Base-by-base conservation (phyloP, 2,113 vertebrate genomes). In the Neolamprologus cancellatus region DNA sequence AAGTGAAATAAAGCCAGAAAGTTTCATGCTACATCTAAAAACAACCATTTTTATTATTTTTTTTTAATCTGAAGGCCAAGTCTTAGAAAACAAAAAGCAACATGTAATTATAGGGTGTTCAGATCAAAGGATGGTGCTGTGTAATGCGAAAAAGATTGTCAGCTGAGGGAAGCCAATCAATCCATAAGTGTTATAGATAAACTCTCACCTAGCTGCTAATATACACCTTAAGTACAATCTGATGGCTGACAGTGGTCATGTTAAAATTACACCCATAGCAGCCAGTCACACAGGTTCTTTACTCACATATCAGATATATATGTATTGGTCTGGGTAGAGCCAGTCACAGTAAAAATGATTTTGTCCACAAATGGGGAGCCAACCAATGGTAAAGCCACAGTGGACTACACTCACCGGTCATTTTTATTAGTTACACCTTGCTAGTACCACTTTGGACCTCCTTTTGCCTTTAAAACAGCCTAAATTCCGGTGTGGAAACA, bases 1-100 rank as follows among this genome's bases (percentile, higher is more conserved):
- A 91, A 92, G 34, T 78, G 54, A 89, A 92, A 83, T 71, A 71
- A 91, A 92, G 89, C 78, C 59, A 86, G 55, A 89, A 86, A 78
- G 84, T 88, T 93, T 86, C 32, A 50, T 76, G 74, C 78, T 53
- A 14, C 57, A 81, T 34, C 39, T 81, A 78, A 76, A 88, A 78
- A 76, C 46, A 79, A 32, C 57, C 28, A 6, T 0, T 32, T 34
- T 59, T 17, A 46, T 46, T 8, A 0, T n/a, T 52, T 55, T 34
- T 28, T 61, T 34, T 4, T 0, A 1, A 69, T 50, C 78, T 85
- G 30, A 83, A 90, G 55, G 32, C 20, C 59, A 59, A 82, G 79
- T 87, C 84, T 83, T 59, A 34, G 44, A 92, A 85, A 91, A 88
- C 57, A 87, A 69, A 91, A 87, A 25, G 28, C n/a, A 7, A 20